Evolutionary conservation across 2,797 vertebrate genomes (phyloP), one percentile per base, ranked within the genome.

Genomic region (Peromyscus attwateri): DNA sequence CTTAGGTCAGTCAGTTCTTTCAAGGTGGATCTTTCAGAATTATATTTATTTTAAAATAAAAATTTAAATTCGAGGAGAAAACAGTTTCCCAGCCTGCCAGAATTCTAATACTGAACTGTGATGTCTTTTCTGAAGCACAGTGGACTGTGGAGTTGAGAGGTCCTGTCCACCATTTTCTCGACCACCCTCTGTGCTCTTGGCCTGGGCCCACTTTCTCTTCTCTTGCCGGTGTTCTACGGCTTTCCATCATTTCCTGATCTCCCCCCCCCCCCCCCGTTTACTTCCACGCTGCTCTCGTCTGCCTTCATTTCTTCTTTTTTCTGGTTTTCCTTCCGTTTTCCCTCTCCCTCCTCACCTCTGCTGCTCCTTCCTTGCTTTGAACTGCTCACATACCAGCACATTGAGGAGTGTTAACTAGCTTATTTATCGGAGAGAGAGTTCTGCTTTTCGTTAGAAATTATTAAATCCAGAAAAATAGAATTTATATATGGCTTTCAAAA

Each of bases 1-100:
- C 71, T 64, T 84, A 46, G 40, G 94, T 92, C 87, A 85, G 68
- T 87, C 21, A 93, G 6, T 76, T 96, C 43, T 87, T 95, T 92
- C 40, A 34, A 91, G 84, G 81, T 5, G 76, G 29, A 73, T 5
- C 21, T 14, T 92, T 90, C 60, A 87, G 60, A 85, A 79, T 92
- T 81, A 80, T 34, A 68, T 87, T 71, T 93, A 89, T 87, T 96
- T 94, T 64, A 92, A 85, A 89, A 75, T 91, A 84, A 87, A 73
- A 40, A 84, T 89, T 93, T 64, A 87, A 90, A 82, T 29, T 92
- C 70, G 6, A 85, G 43, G 31, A 95, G 90, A 60, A 94, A 95
- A 84, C 37, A 29, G 7, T 90, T 95, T 94, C 17, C 46, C 27
- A 95, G 16, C 17, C 9, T 66, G 16, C 19, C 55, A 77, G 52